These are phyloP conservation scores for Fukomys damarensis DNA, from an alignment of 2,113 vertebrate genomes.

Conservation along the genomic window DNA sequence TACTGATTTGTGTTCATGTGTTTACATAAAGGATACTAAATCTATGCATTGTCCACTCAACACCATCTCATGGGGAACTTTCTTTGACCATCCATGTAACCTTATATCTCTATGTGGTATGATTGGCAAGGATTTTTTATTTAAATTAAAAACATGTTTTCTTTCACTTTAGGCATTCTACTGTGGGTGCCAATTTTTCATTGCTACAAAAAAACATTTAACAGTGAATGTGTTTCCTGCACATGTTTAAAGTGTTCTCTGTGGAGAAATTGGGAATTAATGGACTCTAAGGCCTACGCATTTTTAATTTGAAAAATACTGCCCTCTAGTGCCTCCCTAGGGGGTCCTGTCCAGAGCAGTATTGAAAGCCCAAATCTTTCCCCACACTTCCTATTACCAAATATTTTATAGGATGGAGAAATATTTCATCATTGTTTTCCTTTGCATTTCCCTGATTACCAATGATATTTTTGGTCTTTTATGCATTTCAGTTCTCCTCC, in stretches of 20 bases:
- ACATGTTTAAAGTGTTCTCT: neutral
- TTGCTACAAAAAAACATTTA: neutral
- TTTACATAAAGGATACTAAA: neutral
- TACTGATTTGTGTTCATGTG: neutral
- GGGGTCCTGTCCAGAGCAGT: neutral
- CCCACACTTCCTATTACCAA: neutral
- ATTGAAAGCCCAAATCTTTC: neutral
- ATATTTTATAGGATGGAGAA: neutral
- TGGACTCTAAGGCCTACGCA: too few relatives aligned
- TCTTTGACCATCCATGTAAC: neutral
- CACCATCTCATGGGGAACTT: fast-evolving
- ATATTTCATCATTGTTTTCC: neutral
- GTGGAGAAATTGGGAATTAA: neutral
- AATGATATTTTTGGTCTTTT: neutral
- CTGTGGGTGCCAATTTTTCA: neutral
- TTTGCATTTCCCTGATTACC: neutral
- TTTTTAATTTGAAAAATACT: conserved; percentile 35
- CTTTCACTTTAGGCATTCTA: neutral
- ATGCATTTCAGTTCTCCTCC: neutral
- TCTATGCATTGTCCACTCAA: neutral
- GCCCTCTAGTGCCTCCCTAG: neutral
- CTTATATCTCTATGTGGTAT: neutral
- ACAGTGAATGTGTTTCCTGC: neutral
- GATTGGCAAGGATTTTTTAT: neutral
- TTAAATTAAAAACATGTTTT: neutral